Base-by-base conservation (phyloP, 2,113 vertebrate genomes). In the Tilapia sparmanii region DNA sequence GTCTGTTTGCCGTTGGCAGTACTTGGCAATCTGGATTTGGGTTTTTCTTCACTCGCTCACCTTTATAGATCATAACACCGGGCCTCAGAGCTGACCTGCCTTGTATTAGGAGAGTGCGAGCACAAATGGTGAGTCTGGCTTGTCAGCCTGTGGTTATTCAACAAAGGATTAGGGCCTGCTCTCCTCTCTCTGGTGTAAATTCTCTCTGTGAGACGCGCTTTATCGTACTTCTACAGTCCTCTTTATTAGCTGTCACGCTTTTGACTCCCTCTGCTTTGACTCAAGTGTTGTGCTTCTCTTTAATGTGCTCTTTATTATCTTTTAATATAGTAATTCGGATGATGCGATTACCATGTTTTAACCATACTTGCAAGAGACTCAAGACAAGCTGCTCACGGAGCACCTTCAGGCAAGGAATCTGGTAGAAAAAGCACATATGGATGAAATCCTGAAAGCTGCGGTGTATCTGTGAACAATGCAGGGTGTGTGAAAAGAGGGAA, bases 131-230 rank as follows among this genome's bases (percentile, higher is more conserved):
- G 89, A 89, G 91, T 80, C 87, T 89, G 84, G 29, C 53, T 83
- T 89, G 85, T 91, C 88, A 85, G 89, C 85, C 89, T 85, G 86
- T 82, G 88, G 86, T 91, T 95, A 92, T 96, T 95, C 91, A 95
- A 91, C 87, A 93, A 91, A 88, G 94, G 94, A 95, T 96, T 95
- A 92, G 59, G 73, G 89, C 87, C 84, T 42, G 63, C 81, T 92
- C 86, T 80, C 63, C 80, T 93, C 86, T 85, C 87, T 89, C 80
- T 89, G 82, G 87, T 90, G 86, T 90, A 87, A 90, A 91, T 86
- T 86, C 84, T 90, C 88, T 90, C 82, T 80, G 61, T 10, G 80
- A 93, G 90, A 87, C 85, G 15, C n/a, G 59, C 90, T 89, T 94
- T 92, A 92, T 95, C 86, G 35, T 90, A 80, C 86, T 89, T 89